Percentiles rank a stretch among this genome's conserved stretches.
These are phyloP conservation scores for Allobates femoralis DNA, from an alignment of 2,797 vertebrate species.

Conservation along the genomic window DNA sequence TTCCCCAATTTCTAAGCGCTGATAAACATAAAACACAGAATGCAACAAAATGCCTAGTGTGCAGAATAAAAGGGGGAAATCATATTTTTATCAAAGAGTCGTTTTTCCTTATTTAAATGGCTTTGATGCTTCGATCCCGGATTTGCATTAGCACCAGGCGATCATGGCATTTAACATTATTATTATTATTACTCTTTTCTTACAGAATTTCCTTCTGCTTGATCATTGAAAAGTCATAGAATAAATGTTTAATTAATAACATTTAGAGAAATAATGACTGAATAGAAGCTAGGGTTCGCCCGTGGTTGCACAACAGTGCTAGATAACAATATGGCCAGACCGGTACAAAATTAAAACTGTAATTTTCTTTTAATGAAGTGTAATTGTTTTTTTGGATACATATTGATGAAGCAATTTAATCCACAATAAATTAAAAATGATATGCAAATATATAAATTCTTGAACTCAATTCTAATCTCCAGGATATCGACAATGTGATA, in stretches of 20 bases:
- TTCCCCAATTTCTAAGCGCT: constrained; percentile 47
- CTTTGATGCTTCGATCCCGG: constrained; percentile 30
- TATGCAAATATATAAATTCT: not conserved
- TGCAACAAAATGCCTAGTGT: constrained; percentile 51
- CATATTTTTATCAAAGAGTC: constrained; percentile 38
- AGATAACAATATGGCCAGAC: not conserved
- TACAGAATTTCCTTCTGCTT: not conserved
- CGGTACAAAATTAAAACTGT: not conserved
- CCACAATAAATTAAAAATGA: not conserved
- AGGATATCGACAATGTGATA: not conserved
- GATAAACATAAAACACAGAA: constrained; percentile 58
- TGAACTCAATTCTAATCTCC: not conserved
- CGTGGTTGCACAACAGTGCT: not conserved
- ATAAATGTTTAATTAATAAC: constrained; percentile 24
- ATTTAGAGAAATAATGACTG: not conserved
- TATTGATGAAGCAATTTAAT: not conserved
- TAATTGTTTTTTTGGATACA: not conserved
- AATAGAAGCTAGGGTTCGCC: not conserved
- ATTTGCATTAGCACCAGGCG: constrained; percentile 1
- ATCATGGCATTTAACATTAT: not conserved
- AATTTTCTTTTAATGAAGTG: not conserved
- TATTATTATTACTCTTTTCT: not conserved
- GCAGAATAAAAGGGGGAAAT: constrained; percentile 46
- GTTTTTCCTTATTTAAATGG: constrained; percentile 10
- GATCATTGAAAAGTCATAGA: not conserved